A percentile compares a stretch with the other conserved stretches of the same genome.
Conservation (phyloP, 2,888 invertebrate species). For the Sarcophaga subvicina region DNA sequence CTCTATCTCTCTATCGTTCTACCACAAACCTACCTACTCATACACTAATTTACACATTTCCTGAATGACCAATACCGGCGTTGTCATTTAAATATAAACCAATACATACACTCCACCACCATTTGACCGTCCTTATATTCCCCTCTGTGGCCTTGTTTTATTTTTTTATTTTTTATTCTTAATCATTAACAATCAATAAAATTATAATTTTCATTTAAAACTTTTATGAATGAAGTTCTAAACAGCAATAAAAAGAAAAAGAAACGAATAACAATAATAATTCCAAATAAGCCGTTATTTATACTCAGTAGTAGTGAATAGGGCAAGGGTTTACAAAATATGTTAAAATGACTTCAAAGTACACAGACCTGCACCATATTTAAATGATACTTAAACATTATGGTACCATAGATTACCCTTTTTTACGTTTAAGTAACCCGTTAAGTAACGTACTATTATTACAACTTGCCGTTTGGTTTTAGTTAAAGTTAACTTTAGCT, state of each 20-base stretch:
- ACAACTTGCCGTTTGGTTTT: no score
- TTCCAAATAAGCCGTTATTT: background rate
- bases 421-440: no score
- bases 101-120: background rate
- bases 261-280: background rate
- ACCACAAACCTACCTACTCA: background rate
- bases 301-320: background rate
- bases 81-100: background rate
- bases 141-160: background rate
- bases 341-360: no score
- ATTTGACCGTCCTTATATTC: no score
- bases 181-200: constrained; percentile 4
- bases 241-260: constrained; percentile 2
- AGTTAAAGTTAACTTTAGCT: no score
- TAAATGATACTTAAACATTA: no score
- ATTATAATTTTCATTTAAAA: constrained; percentile 11
- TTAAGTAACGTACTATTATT: no score
- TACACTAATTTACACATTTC: constrained; percentile 22
- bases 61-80: constrained; percentile 30
- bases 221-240: constrained; percentile 47
- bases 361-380: no score
- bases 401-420: no score
- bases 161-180: no score
- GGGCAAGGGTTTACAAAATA: no score
- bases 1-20: background rate